Evolutionary conservation across 2,888 invertebrate genomes (phyloP).

Genomic region (Lepas anatifera): DNA sequence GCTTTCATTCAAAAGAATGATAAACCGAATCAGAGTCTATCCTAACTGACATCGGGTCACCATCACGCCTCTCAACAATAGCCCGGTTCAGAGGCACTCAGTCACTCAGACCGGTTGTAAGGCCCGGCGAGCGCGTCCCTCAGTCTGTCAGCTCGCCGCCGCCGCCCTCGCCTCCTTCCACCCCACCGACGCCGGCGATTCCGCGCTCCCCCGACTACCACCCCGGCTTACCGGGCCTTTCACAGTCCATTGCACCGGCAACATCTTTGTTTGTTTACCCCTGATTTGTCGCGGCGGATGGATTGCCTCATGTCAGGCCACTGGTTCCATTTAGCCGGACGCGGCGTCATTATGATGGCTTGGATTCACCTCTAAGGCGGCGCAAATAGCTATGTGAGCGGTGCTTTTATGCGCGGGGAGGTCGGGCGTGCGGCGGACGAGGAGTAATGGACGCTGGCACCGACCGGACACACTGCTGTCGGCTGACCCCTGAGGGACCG

Average conservation of each 20-base stretch:
- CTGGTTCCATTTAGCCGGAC: not conserved
- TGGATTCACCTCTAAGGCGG: not conserved
- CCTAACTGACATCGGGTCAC: no score
- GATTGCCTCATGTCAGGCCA: not conserved
- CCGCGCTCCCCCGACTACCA: not conserved
- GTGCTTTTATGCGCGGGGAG: no score
- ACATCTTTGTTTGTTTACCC: constrained; percentile 8
- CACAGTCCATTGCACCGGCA: not conserved
- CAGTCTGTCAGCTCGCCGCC: not conserved
- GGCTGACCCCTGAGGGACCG: no score
- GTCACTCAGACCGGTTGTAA: no score
- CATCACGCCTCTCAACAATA: no score
- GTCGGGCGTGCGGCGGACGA: no score
- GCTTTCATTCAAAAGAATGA: no score
- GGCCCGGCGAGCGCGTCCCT: no score
- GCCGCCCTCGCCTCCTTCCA: not conserved
- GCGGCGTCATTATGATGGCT: not conserved
- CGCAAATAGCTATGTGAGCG: not conserved
- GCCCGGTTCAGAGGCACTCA: no score
- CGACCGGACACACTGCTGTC: no score
- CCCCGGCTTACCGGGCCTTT: not conserved
- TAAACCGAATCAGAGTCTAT: no score
- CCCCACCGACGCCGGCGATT: not conserved
- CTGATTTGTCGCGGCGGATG: not conserved
- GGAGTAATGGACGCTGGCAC: no score